Conservation (phyloP, 1,140 invertebrate genomes). For the Chrysomallon squamiferum region DNA sequence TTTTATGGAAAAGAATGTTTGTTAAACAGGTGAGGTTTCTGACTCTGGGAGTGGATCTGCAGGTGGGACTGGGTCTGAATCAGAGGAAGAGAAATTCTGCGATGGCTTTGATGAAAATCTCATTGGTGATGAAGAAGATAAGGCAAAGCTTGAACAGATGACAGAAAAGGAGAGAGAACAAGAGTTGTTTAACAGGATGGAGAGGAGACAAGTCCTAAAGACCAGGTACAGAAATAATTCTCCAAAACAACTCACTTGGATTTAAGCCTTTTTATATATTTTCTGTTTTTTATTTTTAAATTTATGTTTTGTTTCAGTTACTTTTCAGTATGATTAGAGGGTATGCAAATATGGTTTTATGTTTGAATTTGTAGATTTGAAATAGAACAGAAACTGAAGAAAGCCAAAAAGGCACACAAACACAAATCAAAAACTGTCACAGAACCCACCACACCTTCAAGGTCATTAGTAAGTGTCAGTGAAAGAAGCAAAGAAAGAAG, state of each 20-base stretch:
- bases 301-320: too few species aligned
- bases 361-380: conserved; percentile 79
- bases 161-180: conserved; percentile 97
- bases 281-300: too few species aligned
- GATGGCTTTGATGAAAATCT: conserved; percentile 94
- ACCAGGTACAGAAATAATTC: conserved; percentile 70
- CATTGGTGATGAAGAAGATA: conserved; percentile 96
- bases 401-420: conserved; percentile 83
- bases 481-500: conserved; percentile 87
- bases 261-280: too few species aligned
- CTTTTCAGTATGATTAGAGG: too few species aligned
- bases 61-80: conserved; percentile 34
- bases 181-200: conserved; percentile 95
- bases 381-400: conserved; percentile 91
- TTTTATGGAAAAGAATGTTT: too few species aligned
- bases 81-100: conserved; percentile 73
- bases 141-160: conserved; percentile 85
- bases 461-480: conserved; percentile 65
- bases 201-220: conserved; percentile 90
- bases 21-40: conserved; percentile 72
- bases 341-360: not conserved
- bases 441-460: conserved; percentile 13
- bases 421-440: conserved; percentile 45
- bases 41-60: conserved; percentile 64
- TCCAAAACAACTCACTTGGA: too few species aligned